A percentile compares a stretch with the other conserved stretches of the same genome.
These are phyloP conservation scores for Verasper variegatus DNA, from an alignment of 2,113 vertebrate genomes.

Conservation along the genomic window DNA sequence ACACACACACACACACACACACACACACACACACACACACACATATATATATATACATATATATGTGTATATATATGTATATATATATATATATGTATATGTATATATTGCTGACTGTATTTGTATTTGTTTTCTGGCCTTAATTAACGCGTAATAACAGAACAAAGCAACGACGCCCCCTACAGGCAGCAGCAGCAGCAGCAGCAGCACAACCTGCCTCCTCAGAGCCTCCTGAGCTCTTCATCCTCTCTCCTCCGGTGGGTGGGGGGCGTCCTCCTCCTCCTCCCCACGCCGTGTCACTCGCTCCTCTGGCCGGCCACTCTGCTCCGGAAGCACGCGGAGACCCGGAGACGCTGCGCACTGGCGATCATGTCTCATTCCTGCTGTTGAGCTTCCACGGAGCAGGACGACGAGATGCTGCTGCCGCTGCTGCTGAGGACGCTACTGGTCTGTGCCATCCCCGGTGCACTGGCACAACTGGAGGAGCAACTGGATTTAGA, in stretches of 20 bases:
- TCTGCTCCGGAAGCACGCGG: neutral
- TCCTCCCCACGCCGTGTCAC: neutral
- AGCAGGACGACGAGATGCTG: slow-evolving; percentile 38
- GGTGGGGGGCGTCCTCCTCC: neutral
- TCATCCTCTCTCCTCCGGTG: slow-evolving; percentile 21
- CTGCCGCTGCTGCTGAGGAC: slow-evolving; percentile 48
- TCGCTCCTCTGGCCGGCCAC: slow-evolving; percentile 6
- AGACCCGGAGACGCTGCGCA: slow-evolving; percentile 5
- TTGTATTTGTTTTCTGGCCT: no score
- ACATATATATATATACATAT: no score
- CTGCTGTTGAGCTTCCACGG: slow-evolving; percentile 12
- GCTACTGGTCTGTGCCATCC: slow-evolving; percentile 35
- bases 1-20: no score
- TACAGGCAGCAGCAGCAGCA: slow-evolving; percentile 27
- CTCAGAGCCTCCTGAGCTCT: neutral
- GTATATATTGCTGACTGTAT: no score
- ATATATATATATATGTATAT: no score
- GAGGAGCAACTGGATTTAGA: slow-evolving; percentile 43
- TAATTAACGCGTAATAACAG: no score
- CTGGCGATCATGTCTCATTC: slow-evolving; percentile 43
- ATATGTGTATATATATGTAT: no score
- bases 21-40: no score
- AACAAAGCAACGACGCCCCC: neutral
- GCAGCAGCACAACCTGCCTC: neutral
- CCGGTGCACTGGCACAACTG: slow-evolving; percentile 24